Evolutionary conservation across 2,113 vertebrate species (phyloP).

Genomic region (Pungitius pungitius): DNA sequence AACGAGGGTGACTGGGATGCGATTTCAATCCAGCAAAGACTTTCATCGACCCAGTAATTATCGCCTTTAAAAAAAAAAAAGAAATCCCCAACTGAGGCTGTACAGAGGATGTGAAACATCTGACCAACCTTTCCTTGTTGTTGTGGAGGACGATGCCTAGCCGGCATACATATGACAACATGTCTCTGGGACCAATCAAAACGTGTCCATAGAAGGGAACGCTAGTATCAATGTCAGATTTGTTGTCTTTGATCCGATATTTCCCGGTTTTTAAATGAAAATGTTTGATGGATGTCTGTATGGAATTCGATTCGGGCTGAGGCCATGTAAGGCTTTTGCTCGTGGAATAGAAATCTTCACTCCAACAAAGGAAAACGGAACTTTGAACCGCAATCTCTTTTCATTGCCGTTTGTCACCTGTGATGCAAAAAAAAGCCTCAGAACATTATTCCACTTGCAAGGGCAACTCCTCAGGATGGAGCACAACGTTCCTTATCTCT

Average conservation of each 20-base stretch:
- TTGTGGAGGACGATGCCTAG: background rate
- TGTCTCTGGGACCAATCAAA: background rate
- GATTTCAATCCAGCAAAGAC: slow-evolving; percentile 36
- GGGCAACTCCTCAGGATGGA: background rate
- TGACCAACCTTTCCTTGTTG: background rate
- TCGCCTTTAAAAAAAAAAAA: slow-evolving; percentile 1
- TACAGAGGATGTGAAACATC: background rate
- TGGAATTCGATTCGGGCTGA: too few relatives aligned
- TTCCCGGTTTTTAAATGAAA: background rate
- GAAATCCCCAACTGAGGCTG: slow-evolving; percentile 7
- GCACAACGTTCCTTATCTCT: background rate
- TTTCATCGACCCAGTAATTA: slow-evolving; percentile 34
- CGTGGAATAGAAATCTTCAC: too few relatives aligned
- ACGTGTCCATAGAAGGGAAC: background rate
- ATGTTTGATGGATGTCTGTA: background rate
- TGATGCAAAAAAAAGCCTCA: background rate
- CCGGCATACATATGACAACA: background rate
- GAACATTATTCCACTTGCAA: background rate
- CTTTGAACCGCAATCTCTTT: background rate
- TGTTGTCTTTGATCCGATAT: background rate
- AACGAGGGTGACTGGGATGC: slow-evolving; percentile 46
- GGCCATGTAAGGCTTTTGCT: too few relatives aligned
- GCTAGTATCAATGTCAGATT: background rate
- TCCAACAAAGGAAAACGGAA: too few relatives aligned
- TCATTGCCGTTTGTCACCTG: background rate